Base-by-base conservation (phyloP, 2,797 vertebrate genomes). In the Alouatta caraya region DNA sequence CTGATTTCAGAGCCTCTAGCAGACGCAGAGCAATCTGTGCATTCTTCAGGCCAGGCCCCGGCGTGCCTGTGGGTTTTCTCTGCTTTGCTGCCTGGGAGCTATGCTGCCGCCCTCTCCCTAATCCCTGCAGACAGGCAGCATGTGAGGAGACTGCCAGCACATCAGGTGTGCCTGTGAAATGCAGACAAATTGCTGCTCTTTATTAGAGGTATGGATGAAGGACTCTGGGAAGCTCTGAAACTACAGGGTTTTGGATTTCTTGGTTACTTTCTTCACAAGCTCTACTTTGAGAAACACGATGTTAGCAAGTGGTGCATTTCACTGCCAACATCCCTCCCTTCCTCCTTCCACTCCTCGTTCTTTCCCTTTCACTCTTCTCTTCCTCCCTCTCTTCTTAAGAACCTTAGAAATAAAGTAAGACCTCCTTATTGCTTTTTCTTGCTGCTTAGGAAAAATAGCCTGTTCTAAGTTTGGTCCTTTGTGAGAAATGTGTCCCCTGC, bases 131-230 rank as follows among this genome's bases (percentile, higher is more conserved):
- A 85, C n/a, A 14, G 39, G 67, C 79, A 50, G 61, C 21, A 13
- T 46, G 12, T 9, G 2, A 84, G 87, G 28, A 67, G n/a, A 22
- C 90, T 55, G 80, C 92, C 72, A 57, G 61, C 88, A 39, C 15
- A 10, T 80, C 76, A 30, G 22, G 8, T 48, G 88, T 61, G 48
- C 83, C 72, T 96, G 94, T 59, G 88, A 75, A 92, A 96, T 37
- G 81, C 86, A 93, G 85, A 96, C 92, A 86, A 61, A 88, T 92
- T 79, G 84, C 78, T 93, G 86, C 52, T 76, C 50, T 94, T 93
- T 88, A 52, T 94, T 87, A 61, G 52, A 76, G 26, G 33, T 85
- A 61, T 5, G 4, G 67, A 67, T 42, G 73, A 90, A 78, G 75
- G 86, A 72, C n/a, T 86, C 64, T 4, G 46, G 92, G 42, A 72